Conservation (phyloP, 2,888 invertebrate species). For the Andrena bucephala region DNA sequence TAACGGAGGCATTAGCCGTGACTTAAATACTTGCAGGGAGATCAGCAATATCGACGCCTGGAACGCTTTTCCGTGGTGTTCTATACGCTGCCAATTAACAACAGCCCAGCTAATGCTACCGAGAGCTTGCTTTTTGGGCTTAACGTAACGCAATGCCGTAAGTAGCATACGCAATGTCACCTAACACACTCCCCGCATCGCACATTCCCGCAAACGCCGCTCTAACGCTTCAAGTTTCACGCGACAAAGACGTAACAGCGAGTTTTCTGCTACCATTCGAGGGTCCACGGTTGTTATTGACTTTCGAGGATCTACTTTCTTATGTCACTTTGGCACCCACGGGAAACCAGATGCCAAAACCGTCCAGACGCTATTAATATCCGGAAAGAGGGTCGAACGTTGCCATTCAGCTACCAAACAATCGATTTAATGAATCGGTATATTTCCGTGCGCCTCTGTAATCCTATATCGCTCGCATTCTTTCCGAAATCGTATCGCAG, state of each 20-base stretch:
- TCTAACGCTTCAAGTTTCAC: neutral
- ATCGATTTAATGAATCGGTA: constrained; percentile 38
- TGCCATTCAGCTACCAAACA: constrained; percentile 33
- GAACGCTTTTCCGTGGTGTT: constrained; percentile 47
- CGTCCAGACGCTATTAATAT: constrained; percentile 59
- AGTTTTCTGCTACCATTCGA: constrained; percentile 2
- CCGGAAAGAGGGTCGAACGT: constrained; percentile 39
- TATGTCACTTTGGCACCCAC: constrained; percentile 41
- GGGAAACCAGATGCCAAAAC: constrained; percentile 48
- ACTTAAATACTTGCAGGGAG: constrained; percentile 58
- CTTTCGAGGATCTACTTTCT: constrained; percentile 23
- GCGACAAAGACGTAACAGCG: neutral
- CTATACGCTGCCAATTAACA: constrained; percentile 64
- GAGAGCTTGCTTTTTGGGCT: constrained; percentile 75
- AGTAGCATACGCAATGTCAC: constrained; percentile 72
- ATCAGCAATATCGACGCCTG: constrained; percentile 16
- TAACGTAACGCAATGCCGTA: constrained; percentile 79
- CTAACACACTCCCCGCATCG: constrained; percentile 4
- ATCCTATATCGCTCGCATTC: constrained; percentile 7
- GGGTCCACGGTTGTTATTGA: constrained; percentile 33
- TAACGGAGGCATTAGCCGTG: neutral
- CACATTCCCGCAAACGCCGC: neutral
- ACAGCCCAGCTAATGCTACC: constrained; percentile 68
- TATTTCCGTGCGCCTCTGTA: neutral
- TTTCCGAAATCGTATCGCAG: neutral